These are phyloP conservation scores for Percopsis omiscomaycus DNA, from an alignment of 2,797 vertebrate species.

Conservation along the genomic window DNA sequence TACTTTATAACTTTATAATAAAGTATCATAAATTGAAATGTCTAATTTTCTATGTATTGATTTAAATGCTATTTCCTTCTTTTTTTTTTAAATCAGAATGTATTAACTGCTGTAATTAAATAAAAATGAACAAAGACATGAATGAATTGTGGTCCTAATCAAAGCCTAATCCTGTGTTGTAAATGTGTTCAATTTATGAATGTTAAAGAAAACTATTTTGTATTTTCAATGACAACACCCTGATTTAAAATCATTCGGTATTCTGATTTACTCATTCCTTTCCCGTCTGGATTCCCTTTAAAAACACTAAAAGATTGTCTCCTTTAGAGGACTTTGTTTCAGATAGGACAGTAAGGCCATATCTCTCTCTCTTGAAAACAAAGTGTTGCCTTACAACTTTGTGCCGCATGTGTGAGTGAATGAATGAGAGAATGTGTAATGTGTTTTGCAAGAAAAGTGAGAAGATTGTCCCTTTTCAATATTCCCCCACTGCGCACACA, in stretches of 20 bases:
- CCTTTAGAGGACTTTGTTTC: no score
- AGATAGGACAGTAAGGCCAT: background rate
- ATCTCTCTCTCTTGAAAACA: background rate
- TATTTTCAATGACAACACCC: no score
- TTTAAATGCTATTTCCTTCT: constrained; percentile 27
- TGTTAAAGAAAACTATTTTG: no score
- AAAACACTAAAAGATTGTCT: no score
- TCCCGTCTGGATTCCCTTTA: background rate
- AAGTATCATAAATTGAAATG: constrained; percentile 15
- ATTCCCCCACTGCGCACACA: background rate
- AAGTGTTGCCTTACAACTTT: background rate
- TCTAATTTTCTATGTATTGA: constrained; percentile 22
- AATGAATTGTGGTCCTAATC: constrained; percentile 42
- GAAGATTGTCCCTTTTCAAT: background rate
- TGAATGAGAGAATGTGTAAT: background rate
- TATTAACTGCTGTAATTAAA: constrained; percentile 47
- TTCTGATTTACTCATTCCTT: no score
- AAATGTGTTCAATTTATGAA: background rate
- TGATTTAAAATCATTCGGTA: no score
- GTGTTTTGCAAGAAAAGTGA: background rate
- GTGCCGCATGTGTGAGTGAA: background rate
- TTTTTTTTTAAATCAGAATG: constrained; percentile 23
- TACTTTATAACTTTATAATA: constrained; percentile 11
- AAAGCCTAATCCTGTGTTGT: constrained; percentile 2
- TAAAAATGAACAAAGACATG: constrained; percentile 21